A percentile compares a stretch with the other conserved stretches of the same genome.
These are phyloP conservation scores for Buathra laborator DNA, from an alignment of 2,888 invertebrate species.

Conservation along the genomic window DNA sequence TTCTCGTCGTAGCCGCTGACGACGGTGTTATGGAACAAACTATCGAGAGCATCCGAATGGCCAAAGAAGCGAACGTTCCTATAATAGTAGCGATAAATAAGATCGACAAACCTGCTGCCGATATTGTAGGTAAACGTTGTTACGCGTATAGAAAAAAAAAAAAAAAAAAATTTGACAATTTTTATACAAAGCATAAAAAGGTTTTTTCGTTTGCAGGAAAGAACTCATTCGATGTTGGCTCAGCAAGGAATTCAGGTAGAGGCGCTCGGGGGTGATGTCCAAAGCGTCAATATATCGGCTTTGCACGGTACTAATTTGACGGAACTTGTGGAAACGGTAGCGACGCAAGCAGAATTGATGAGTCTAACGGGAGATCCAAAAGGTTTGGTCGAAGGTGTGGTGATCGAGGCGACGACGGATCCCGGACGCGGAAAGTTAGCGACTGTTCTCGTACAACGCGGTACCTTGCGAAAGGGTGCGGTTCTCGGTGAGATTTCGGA, in stretches of 20 bases:
- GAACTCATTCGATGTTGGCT: constrained; percentile 91
- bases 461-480: constrained; percentile 87
- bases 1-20: constrained; percentile 98
- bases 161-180: background rate
- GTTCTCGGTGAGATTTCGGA: constrained; percentile 83
- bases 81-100: constrained; percentile 99
- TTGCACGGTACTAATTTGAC: constrained; percentile 92
- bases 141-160: background rate
- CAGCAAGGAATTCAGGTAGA: constrained; percentile 94
- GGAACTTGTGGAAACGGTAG: constrained; percentile 93
- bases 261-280: constrained; percentile 96
- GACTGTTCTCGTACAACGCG: constrained; percentile 88
- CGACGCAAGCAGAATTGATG: constrained; percentile 94
- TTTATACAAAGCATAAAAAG: background rate
- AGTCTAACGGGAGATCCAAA: constrained; percentile 93
- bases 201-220: constrained; percentile 86
- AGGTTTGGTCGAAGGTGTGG: constrained; percentile 95
- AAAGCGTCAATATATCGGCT: constrained; percentile 96
- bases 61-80: constrained; percentile 93
- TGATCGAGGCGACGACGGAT: constrained; percentile 94
- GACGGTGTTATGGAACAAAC: constrained; percentile 99
- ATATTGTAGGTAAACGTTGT: constrained; percentile 90
- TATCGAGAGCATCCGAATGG: constrained; percentile 95
- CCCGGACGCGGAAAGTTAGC: constrained; percentile 88
- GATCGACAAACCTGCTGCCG: constrained; percentile 96